A percentile compares a stretch with the other conserved stretches of the same genome.
These are phyloP conservation scores for Agonopterix heracliana DNA, from an alignment of 2,888 invertebrate species.

Conservation along the genomic window DNA sequence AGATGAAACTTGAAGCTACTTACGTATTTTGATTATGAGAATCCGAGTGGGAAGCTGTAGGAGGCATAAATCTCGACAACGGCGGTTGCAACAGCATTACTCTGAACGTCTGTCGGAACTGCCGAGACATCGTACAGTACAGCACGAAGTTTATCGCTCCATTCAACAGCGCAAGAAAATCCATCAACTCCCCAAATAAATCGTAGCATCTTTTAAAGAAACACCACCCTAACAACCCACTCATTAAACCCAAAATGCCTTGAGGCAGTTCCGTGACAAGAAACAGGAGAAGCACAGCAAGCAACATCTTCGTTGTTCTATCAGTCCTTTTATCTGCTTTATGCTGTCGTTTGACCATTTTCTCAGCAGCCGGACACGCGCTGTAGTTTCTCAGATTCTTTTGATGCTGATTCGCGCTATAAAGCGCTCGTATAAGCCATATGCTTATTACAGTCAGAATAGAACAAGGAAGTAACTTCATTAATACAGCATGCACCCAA, in stretches of 20 bases:
- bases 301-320: conserved; percentile 91
- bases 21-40: conserved; percentile 80
- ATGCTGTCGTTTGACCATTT: conserved; percentile 60
- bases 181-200: conserved; percentile 90
- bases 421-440: conserved; percentile 83
- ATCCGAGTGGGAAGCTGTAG: conserved; percentile 76
- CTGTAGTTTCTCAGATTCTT: conserved; percentile 81
- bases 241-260: conserved; percentile 83
- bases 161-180: conserved; percentile 91
- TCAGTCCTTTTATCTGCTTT: conserved; percentile 86
- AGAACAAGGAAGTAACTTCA: conserved; percentile 87
- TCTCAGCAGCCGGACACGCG: conserved; percentile 68
- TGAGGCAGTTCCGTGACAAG: conserved; percentile 93
- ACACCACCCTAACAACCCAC: conserved; percentile 79
- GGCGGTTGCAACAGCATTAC: conserved; percentile 82
- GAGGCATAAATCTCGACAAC: conserved; percentile 76
- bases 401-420: conserved; percentile 84
- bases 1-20: conserved; percentile 35
- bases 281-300: conserved; percentile 91
- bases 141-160: conserved; percentile 95
- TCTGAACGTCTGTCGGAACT: conserved; percentile 89
- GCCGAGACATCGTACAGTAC: conserved; percentile 95
- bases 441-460: conserved; percentile 84
- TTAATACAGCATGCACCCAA: conserved; percentile 87
- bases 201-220: conserved; percentile 89